Base-by-base conservation (phyloP, 2,888 invertebrate genomes). In the Epinotia brunnichana region DNA sequence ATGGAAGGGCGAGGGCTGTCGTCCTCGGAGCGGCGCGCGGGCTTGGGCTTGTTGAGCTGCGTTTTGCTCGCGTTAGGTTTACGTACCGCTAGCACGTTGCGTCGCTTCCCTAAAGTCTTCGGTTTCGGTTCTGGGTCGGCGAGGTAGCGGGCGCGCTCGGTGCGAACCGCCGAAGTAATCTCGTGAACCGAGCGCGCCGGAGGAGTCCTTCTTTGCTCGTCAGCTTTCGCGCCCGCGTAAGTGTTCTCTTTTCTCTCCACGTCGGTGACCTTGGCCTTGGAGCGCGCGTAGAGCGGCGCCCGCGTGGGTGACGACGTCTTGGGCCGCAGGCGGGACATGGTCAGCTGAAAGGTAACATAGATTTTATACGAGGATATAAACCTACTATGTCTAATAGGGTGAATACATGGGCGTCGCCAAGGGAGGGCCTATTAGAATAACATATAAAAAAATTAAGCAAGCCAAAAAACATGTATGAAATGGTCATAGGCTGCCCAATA, bases 231-330 rank as follows among this genome's bases (percentile, higher is more conserved):
- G 61, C 87, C 90, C 17, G 80, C 86, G 85, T 90, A 93, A 1
- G 93, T 84, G 86, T 93, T 93, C 79, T 93, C 93, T 74, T 93
- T 93, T 73, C 92, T 87, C 71, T 93, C 93, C 0, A 21, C 41
- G 75, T 92, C 92, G 3, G 85, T 88, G 61, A 86, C 88, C 73
- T 92, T 92, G 7, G 80, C 86, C 74, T 92, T 92, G 67, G 89
- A 83, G 66, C 92, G 90, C 24, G 86, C 83, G 84, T 87, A 92
- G 29, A 89, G 82, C 53, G 90, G 91, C 78, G 80, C 83, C 21
- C 91, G 85, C 9, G 85, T 80, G 56, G 92, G 90, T 0, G 91
- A 91, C 57, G 83, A 79, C 29, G 88, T 85, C 82, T 91, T 91
- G 19, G 91, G 89, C 24, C 92, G 89, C 56, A 92, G 79, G 4